phyloP scores from a whole-genome alignment of 2,113 vertebrate species.

The Ifrita kowaldi region DNA sequence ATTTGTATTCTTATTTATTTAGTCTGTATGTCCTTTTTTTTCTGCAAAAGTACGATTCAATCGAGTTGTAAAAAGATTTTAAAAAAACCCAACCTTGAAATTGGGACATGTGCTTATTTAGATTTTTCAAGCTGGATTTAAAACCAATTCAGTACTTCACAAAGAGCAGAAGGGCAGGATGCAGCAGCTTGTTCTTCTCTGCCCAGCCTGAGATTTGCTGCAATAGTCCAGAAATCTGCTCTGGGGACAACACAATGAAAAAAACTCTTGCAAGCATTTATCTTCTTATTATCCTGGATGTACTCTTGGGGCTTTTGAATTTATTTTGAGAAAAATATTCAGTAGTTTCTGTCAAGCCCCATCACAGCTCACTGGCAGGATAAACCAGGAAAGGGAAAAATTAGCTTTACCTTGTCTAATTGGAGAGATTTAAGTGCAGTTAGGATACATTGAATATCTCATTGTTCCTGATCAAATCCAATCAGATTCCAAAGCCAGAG shows the following conservation, averaged over 20 bases:
- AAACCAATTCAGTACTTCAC: not conserved
- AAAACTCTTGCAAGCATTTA: not conserved
- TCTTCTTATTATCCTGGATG: fast-evolving
- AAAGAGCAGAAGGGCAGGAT: not conserved
- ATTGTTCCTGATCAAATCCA: not conserved
- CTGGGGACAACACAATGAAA: not conserved
- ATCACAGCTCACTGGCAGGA: not conserved
- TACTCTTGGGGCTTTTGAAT: not conserved
- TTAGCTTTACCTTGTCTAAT: not conserved
- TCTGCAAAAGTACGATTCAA: not conserved
- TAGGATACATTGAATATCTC: not conserved
- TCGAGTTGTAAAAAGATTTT: not conserved
- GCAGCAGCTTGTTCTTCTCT: not conserved
- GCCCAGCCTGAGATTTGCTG: not conserved
- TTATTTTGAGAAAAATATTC: not conserved
- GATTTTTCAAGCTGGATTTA: not conserved
- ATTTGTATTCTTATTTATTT: not conserved
- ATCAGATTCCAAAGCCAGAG: not conserved
- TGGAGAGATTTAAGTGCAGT: not conserved
- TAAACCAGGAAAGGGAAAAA: not conserved
- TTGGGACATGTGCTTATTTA: not conserved
- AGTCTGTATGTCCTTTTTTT: not conserved
- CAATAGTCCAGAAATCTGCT: not conserved
- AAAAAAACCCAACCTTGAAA: not conserved
- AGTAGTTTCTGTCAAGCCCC: not conserved